phyloP scores from a whole-genome alignment of 2,797 vertebrate genomes.

The Ctenochaetus hawaiiensis region DNA sequence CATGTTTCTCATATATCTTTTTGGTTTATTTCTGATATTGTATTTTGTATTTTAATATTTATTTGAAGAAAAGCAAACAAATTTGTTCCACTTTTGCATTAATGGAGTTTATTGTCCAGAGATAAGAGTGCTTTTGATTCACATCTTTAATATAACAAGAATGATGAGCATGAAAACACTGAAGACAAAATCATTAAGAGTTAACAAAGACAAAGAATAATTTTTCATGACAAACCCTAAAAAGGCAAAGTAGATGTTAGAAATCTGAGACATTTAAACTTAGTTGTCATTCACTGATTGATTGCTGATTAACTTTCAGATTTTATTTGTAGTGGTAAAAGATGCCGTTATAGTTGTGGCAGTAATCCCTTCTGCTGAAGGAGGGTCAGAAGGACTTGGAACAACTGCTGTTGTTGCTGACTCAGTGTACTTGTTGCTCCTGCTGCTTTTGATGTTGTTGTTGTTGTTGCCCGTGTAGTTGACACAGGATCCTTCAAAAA shows the following conservation, averaged over 20 bases:
- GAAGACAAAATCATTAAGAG: not conserved
- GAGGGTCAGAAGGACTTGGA: too few species aligned
- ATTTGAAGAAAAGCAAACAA: not conserved
- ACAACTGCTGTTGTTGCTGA: too few species aligned
- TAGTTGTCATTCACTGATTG: not conserved
- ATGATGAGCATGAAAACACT: not conserved
- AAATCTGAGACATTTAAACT: not conserved
- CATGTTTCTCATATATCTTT: too few species aligned
- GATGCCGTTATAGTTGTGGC: too few species aligned
- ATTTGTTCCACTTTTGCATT: not conserved
- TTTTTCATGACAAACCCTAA: not conserved
- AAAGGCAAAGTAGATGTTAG: not conserved
- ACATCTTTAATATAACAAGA: not conserved
- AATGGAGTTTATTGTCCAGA: constrained; percentile 3
- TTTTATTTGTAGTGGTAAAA: not conserved
- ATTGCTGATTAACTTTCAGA: not conserved
- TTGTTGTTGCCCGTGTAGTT: not conserved
- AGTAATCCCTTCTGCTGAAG: too few species aligned
- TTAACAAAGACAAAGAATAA: not conserved
- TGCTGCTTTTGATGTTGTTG: not conserved
- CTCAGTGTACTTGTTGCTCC: too few species aligned
- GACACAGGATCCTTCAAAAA: not conserved
- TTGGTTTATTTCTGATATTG: too few species aligned
- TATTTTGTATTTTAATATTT: too few species aligned
- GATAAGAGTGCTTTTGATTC: not conserved